phyloP scores from a whole-genome alignment of 2,113 vertebrate species.

The Rynchops niger region DNA sequence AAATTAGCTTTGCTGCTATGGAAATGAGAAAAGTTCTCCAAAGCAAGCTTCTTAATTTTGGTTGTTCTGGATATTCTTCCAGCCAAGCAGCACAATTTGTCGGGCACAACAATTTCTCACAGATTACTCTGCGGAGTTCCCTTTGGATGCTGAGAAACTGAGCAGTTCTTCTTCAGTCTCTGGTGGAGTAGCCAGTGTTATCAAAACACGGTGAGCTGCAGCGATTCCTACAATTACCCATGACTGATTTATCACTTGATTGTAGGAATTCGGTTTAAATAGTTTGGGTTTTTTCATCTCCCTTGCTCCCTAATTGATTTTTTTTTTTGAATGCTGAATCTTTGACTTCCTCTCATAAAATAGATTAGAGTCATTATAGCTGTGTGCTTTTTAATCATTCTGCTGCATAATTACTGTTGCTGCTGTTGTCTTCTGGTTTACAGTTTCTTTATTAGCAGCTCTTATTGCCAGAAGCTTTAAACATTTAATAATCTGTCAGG shows the following conservation, averaged over 20 bases:
- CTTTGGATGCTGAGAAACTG: not conserved
- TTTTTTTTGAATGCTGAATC: slow-evolving; percentile 61
- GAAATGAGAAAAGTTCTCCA: not conserved
- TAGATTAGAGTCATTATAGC: slow-evolving; percentile 65
- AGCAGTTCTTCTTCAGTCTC: not conserved
- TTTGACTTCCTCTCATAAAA: slow-evolving; percentile 62
- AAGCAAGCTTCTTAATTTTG: not conserved
- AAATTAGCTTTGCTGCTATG: not conserved
- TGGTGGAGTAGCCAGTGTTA: not conserved
- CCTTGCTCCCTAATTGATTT: slow-evolving; percentile 63
- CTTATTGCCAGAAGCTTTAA: slow-evolving; percentile 53
- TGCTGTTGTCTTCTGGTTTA: slow-evolving; percentile 33
- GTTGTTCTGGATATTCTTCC: not conserved
- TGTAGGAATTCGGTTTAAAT: slow-evolving; percentile 60
- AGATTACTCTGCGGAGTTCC: not conserved
- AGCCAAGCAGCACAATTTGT: not conserved
- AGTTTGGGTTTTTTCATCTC: not conserved
- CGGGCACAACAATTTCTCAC: not conserved
- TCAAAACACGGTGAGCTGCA: not conserved
- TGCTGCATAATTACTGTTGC: slow-evolving; percentile 55
- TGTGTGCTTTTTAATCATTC: slow-evolving; percentile 70
- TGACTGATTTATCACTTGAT: slow-evolving; percentile 67
- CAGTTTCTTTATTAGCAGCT: slow-evolving; percentile 54
- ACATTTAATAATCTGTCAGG: slow-evolving; percentile 55
- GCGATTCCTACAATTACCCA: slow-evolving; percentile 31